Evolutionary conservation across 2,113 vertebrate genomes (phyloP), one percentile per base, ranked within the genome.

Genomic region (Megalops atlanticus): DNA sequence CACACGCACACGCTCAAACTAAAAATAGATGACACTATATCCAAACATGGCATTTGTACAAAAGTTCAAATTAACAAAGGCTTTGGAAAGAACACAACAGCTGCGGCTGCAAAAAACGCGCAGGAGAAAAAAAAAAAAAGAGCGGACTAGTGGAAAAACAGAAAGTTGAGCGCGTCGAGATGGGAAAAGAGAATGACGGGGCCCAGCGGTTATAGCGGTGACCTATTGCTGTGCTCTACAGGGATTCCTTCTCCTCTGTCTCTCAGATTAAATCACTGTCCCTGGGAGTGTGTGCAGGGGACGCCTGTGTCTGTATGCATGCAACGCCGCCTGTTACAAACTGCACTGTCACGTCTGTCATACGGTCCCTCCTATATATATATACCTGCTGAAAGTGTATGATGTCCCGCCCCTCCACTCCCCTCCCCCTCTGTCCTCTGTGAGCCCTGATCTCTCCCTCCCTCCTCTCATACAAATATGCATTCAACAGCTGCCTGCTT

Each of bases 251-350:
- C 6, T 40, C 35, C n/a, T 24, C 71, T 49, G 69, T 79, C 54
- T 79, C 68, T 79, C 16, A n/a, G 64, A 79, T 52, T 35, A 71
- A 27, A 21, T 31, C 78, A 36, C 33, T 54, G 18, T 4, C 24
- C 49, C 47, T 11, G 12, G 47, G 14, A 49, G 14, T 10, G 47
- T 16, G 12, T 15, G 0, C 47, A 4, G n/a, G n/a, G n/a, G n/a
- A n/a, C n/a, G n/a, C n/a, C n/a, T n/a, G n/a, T n/a, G n/a, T n/a
- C n/a, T n/a, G n/a, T n/a, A n/a, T n/a, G 27, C 41, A 64, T 39
- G 43, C 77, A 35, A 24, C n/a, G n/a, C n/a, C 33, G 77, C 49
- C 77, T 64, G 52, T 69, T 69, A 45, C 39, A 15, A 27, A 38
- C 36, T 14, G n/a, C 49, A 24, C 18, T 18, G 5, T 69, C 8